Base-by-base conservation (phyloP, 2,113 vertebrate genomes). In the Brachirus orientalis region DNA sequence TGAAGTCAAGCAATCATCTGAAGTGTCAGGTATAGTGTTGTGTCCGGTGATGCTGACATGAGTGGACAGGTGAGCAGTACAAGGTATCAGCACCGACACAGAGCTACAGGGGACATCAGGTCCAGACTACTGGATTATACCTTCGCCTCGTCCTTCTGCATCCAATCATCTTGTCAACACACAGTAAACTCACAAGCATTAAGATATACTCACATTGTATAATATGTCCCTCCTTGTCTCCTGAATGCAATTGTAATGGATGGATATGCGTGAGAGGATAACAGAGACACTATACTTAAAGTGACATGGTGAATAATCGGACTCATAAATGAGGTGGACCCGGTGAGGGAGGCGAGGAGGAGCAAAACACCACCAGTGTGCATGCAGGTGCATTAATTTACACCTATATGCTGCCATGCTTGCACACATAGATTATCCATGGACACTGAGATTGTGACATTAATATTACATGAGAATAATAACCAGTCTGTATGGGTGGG, bases 381-480 rank as follows among this genome's bases (percentile, higher is more conserved):
- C 53, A 57, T 66, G 63, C 50, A 17, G 35, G 46, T 63, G 62
- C 71, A 76, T 77, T 40, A 47, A 81, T 74, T 75, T 11, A 35
- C 18, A 11, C 13, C 28, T 76, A 36, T 61, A 67, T 45, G 22
- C 7, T 33, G 5, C 18, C 9, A 57, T 44, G 10, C 7, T 14
- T 57, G 44, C 59, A 75, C 77, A 57, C 51, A 51, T 55, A 62
- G n/a, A 48, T 28, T n/a, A 47, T n/a, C n/a, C n/a, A 56, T 10
- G 16, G 13, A 65, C 46, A 53, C 47, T 20, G n/a, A 70, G 17
- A 62, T 22, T 56, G 9, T 36, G 16, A 6, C 60, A 86, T 86
- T 77, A 81, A 88, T 83, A 79, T 77, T 88, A 38, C 58, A 77
- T 83, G 76, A 84, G 69, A 46, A 44, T 61, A 44, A 66, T 44